Evolutionary conservation across 1,140 invertebrate species (phyloP), one percentile per base, ranked within the genome.

Genomic region (Polypedilum vanderplanki): DNA sequence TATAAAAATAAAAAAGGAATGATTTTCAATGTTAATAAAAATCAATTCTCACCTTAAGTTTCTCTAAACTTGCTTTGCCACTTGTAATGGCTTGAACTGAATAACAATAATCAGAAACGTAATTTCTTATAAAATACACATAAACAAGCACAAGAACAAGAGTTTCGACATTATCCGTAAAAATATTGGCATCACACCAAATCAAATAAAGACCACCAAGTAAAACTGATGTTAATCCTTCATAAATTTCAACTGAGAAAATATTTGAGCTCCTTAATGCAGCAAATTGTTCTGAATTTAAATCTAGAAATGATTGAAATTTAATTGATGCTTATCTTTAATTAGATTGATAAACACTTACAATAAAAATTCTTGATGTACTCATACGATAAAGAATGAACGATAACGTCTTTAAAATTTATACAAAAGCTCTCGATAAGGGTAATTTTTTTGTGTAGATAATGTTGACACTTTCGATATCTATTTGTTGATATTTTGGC

Each of bases 241-340:
- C 65, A 70, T 70, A 70, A 20, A 70, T 70, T 18, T 22, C 17
- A 2, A 70, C 65, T 1, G 65, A 70, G 18, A 70, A 70, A 4
- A 70, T 18, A 1, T 70, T 70, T 22, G 65, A 70, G 2, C 5
- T 8, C 0, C 65, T n/a, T 18, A 70, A 17, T 70, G 65, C 65
- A 70, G 65, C 17, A 70, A 70, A 70, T 70, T 70, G 65, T 22
- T n/a, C 17, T n/a, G 65, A 70, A 70, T 70, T 70, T 10, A 70
- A 18, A 70, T 70, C 65, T 70, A 12, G 18, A 70, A 17, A 18
- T 15, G 18, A 12, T 9, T n/a, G 8, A 46, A 46, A 12, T 18
- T 20, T 70, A 70, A 20, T 70, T 70, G 18, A 0, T 5, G 10
- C 18, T 18, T 57, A 20, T 7, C 17, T 20, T 70, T 3, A 20